Conservation (phyloP, 1,140 invertebrate species). For the Atta colombica region DNA sequence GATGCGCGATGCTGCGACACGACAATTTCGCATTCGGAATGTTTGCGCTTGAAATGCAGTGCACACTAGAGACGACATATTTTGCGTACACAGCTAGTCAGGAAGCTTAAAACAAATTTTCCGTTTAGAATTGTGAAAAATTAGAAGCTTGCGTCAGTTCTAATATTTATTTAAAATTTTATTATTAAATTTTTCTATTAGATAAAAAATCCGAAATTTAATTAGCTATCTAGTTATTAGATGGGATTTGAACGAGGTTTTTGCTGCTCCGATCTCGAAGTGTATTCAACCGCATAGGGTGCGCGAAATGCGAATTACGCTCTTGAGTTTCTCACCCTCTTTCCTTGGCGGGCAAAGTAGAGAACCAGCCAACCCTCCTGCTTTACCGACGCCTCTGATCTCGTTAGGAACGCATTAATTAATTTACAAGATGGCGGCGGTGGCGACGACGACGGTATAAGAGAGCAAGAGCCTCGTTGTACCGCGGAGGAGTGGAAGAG, state of each 20-base stretch:
- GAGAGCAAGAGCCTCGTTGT: constrained; percentile 70
- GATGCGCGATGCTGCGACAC: not conserved
- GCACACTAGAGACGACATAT: not conserved
- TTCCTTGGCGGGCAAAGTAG: constrained; percentile 73
- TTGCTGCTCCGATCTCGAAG: not conserved
- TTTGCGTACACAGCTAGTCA: not conserved
- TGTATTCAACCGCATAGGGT: not conserved
- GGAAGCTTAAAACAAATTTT: not conserved
- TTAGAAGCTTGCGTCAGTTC: not conserved
- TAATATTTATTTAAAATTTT: not conserved
- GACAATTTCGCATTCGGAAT: not conserved
- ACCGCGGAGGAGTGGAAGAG: constrained; percentile 39
- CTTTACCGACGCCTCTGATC: constrained; percentile 84
- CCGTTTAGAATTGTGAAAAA: not conserved
- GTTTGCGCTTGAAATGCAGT: not conserved
- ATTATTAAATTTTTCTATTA: not conserved
- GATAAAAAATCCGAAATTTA: not conserved
- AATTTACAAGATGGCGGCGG: constrained; percentile 84
- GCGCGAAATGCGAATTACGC: constrained; percentile 33
- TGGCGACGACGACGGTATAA: constrained; percentile 64
- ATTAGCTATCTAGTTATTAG: constrained; percentile 5
- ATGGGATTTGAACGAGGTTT: not conserved
- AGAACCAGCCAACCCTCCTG: constrained; percentile 75
- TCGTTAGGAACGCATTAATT: constrained; percentile 85
- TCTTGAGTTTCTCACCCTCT: constrained; percentile 54